Conservation (phyloP, 1,140 invertebrate species). For the Halictus rubicundus region DNA sequence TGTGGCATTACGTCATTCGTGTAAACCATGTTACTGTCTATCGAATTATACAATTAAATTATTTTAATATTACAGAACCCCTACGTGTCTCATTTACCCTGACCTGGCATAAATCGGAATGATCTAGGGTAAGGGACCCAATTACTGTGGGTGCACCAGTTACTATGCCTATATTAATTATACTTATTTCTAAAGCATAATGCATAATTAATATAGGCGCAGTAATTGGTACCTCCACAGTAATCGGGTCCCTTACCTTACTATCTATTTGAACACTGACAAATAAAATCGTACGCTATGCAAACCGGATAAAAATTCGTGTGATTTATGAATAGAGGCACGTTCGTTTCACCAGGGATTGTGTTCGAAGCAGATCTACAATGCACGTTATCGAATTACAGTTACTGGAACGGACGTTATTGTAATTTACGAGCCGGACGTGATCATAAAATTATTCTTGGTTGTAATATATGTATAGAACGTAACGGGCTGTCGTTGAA, state of each 20-base stretch:
- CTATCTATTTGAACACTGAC: neutral
- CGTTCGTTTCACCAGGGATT: neutral
- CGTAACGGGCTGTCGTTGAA: neutral
- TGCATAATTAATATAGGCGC: no score
- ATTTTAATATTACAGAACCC: constrained; percentile 69
- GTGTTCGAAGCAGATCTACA: neutral
- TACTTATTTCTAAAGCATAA: no score
- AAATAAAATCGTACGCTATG: neutral
- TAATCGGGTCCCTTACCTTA: no score
- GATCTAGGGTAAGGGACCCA: no score
- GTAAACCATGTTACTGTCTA: constrained; percentile 54
- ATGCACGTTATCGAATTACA: neutral
- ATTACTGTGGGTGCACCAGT: no score
- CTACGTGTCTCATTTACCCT: constrained; percentile 15
- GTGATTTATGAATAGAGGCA: neutral
- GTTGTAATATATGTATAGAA: neutral
- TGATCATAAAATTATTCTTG: neutral
- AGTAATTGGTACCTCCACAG: no score
- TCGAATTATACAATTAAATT: constrained; percentile 71
- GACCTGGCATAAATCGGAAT: neutral
- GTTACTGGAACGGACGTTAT: neutral
- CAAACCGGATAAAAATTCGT: neutral
- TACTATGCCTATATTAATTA: no score
- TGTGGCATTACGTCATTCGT: constrained; percentile 42
- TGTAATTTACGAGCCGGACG: neutral